Conservation (phyloP, 1,140 invertebrate genomes). For the Oncopodura yosiiana region DNA sequence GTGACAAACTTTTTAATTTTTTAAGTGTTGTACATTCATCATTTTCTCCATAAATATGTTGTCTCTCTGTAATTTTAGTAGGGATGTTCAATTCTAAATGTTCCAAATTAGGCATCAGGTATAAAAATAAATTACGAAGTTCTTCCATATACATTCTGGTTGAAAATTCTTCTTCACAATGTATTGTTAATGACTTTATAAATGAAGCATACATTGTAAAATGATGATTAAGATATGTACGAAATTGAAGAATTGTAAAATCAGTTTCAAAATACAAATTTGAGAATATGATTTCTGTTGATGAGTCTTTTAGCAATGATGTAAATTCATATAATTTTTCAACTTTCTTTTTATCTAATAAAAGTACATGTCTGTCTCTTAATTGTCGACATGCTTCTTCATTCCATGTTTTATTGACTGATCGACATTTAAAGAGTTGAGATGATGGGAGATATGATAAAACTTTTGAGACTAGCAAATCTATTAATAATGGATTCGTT, state of each 20-base stretch:
- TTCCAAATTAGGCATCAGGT: constrained; percentile 1
- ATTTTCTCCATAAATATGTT: constrained; percentile 9
- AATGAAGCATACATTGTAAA: constrained; percentile 1
- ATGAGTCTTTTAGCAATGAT: neutral
- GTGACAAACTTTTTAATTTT: neutral
- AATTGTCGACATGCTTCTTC: constrained; percentile 6
- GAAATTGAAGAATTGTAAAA: constrained; percentile 5
- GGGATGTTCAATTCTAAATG: constrained; percentile 12
- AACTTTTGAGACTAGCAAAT: constrained; percentile 16
- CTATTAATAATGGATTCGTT: constrained; percentile 15
- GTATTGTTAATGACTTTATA: constrained; percentile 2
- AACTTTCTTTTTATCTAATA: constrained; percentile 7
- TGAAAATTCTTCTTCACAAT: constrained; percentile 17
- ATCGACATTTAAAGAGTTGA: constrained; percentile 7
- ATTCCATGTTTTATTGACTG: constrained; percentile 14
- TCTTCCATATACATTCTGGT: constrained; percentile 16
- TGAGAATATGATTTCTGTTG: constrained; percentile 1
- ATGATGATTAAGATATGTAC: constrained; percentile 2
- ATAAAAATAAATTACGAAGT: constrained; percentile 14
- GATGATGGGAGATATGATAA: constrained; percentile 2
- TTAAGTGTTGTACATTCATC: neutral
- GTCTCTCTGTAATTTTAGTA: constrained; percentile 16
- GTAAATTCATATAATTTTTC: constrained; percentile 5
- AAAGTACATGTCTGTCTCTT: constrained; percentile 3
- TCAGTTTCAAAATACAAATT: constrained; percentile 12